Percentiles rank a stretch among this genome's conserved stretches.
These are phyloP conservation scores for Leptinotarsa juncta DNA, from an alignment of 2,888 invertebrate species.

Conservation along the genomic window DNA sequence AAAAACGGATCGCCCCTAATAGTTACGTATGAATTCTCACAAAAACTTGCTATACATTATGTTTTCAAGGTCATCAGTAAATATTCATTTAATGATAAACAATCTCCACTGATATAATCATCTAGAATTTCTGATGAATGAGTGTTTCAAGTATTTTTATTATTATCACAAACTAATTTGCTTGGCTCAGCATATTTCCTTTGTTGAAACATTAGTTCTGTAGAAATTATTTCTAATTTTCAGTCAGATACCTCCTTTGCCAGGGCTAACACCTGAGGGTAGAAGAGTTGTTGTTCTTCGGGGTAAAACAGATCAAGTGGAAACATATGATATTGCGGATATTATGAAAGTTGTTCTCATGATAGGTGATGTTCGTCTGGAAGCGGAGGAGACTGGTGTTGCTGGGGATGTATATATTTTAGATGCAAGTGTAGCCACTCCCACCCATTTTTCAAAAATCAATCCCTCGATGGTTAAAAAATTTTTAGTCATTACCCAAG, in stretches of 20 bases:
- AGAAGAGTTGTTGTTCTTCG: slow-evolving; percentile 81
- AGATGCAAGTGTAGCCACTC: slow-evolving; percentile 83
- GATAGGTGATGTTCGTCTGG: slow-evolving; percentile 85
- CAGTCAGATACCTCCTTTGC: slow-evolving; percentile 74
- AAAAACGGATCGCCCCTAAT: no score
- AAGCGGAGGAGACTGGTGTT: slow-evolving; percentile 82
- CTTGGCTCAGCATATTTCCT: no score
- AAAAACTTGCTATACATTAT: no score
- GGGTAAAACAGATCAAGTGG: slow-evolving; percentile 76
- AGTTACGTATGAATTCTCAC: no score
- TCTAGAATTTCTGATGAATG: no score
- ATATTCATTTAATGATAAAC: no score
- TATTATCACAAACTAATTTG: no score
- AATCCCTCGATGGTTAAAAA: slow-evolving; percentile 86
- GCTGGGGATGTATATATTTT: slow-evolving; percentile 87
- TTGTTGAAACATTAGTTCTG: no score
- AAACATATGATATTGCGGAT: slow-evolving; percentile 79
- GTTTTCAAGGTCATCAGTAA: no score
- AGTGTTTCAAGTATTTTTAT: no score
- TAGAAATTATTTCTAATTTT: background rate
- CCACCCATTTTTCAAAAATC: slow-evolving; percentile 86
- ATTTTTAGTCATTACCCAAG: slow-evolving; percentile 85
- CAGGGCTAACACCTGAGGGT: slow-evolving; percentile 84
- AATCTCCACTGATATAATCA: no score
- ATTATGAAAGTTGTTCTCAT: slow-evolving; percentile 86